Evolutionary conservation across 2,113 vertebrate species (phyloP).

Genomic region (Calonectris borealis): DNA sequence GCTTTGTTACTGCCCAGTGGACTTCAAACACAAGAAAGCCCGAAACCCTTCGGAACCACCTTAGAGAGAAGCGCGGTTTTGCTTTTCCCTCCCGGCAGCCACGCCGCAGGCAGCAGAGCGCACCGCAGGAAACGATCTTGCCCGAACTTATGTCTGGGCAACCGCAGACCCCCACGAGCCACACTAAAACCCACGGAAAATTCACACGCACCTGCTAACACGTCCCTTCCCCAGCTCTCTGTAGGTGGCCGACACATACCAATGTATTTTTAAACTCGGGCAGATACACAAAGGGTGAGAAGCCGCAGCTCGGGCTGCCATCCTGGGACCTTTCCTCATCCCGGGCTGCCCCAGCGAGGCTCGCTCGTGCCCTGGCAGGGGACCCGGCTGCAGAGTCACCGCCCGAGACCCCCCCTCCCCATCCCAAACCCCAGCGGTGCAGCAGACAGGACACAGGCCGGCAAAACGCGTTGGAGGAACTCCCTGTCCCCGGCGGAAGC

Average conservation of each 20-base stretch:
- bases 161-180: accelerated
- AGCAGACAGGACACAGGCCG: accelerated
- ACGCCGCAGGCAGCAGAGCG: not conserved
- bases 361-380: not conserved
- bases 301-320: not conserved
- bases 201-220: not conserved
- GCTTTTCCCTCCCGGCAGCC: not conserved
- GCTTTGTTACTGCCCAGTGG: accelerated
- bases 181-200: not conserved
- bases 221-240: not conserved
- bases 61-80: not conserved
- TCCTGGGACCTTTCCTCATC: too few species aligned
- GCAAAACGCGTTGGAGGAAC: not conserved
- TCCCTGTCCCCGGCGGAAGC: not conserved
- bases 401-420: not conserved
- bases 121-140: not conserved
- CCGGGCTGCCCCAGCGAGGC: not conserved
- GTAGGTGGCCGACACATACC: accelerated
- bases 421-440: not conserved
- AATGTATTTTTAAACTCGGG: accelerated
- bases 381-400: accelerated
- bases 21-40: not conserved
- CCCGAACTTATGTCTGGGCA: not conserved
- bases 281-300: not conserved
- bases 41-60: not conserved